phyloP scores from a whole-genome alignment of 2,113 vertebrate species.

The Motacilla alba region DNA sequence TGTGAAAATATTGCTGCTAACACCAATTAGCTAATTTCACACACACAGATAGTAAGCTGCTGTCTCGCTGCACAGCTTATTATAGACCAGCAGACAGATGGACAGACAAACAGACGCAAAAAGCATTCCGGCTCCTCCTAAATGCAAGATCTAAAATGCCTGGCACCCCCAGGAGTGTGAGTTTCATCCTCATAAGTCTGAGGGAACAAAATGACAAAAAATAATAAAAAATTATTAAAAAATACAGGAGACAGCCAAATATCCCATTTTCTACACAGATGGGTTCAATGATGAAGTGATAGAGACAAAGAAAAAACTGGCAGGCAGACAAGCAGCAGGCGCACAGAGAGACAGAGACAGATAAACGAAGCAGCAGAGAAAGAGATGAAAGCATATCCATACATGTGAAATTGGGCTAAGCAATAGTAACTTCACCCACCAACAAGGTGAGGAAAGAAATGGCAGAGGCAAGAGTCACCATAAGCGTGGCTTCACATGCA shows the following conservation, averaged over 20 bases:
- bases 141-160: constrained; percentile 61
- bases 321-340: constrained; percentile 69
- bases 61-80: constrained; percentile 75
- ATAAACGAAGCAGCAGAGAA: constrained; percentile 65
- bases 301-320: constrained; percentile 76
- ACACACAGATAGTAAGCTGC: constrained; percentile 78
- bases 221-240: neutral
- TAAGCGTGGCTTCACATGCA: neutral
- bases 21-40: constrained; percentile 87
- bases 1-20: constrained; percentile 86
- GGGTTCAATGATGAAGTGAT: constrained; percentile 70
- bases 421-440: constrained; percentile 38
- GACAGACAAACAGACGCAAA: constrained; percentile 73
- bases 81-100: constrained; percentile 75
- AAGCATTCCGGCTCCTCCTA: constrained; percentile 63
- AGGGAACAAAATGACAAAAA: constrained; percentile 53
- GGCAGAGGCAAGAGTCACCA: constrained; percentile 18
- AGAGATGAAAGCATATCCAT: constrained; percentile 49
- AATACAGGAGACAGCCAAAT: constrained; percentile 54
- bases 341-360: constrained; percentile 56
- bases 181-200: constrained; percentile 56
- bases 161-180: constrained; percentile 64
- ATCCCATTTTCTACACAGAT: constrained; percentile 71
- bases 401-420: constrained; percentile 20
- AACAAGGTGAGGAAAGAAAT: constrained; percentile 35